Percentiles rank a stretch among this genome's conserved stretches.
Conservation (phyloP, 2,888 invertebrate genomes). For the Agrotis segetum region DNA sequence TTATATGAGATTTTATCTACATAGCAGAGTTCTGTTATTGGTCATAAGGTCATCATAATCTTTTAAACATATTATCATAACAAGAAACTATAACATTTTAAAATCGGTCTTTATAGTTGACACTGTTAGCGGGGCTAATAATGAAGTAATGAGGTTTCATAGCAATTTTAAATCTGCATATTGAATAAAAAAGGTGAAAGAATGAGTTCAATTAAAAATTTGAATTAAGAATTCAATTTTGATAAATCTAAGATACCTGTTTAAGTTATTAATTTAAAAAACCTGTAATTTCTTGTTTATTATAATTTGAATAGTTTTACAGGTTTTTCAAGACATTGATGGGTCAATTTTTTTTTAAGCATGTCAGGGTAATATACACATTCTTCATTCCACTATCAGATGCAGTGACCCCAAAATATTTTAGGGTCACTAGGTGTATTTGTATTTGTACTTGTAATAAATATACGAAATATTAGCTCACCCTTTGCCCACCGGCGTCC, state of each 20-base stretch:
- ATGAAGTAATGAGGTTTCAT: neutral
- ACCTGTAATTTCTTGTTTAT: neutral
- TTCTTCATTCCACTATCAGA: neutral
- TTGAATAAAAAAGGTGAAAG: neutral
- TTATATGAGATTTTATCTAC: neutral
- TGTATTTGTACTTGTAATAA: neutral
- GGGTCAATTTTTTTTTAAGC: neutral
- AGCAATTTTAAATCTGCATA: neutral
- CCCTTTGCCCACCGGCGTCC: slow-evolving; percentile 96
- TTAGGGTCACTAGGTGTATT: neutral
- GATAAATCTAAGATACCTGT: too few relatives aligned
- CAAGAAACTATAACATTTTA: neutral
- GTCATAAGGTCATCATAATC: neutral
- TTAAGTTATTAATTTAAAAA: too few relatives aligned
- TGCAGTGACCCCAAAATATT: neutral
- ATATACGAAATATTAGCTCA: slow-evolving; percentile 83
- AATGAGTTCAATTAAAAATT: neutral
- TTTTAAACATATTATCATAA: neutral
- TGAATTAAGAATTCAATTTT: neutral
- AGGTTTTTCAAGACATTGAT: neutral
- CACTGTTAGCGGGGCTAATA: neutral
- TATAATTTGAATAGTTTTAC: neutral
- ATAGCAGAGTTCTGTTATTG: neutral
- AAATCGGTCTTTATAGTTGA: too few relatives aligned
- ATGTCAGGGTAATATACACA: neutral